phyloP scores from a whole-genome alignment of 2,113 vertebrate genomes.

The Theristicus caerulescens region DNA sequence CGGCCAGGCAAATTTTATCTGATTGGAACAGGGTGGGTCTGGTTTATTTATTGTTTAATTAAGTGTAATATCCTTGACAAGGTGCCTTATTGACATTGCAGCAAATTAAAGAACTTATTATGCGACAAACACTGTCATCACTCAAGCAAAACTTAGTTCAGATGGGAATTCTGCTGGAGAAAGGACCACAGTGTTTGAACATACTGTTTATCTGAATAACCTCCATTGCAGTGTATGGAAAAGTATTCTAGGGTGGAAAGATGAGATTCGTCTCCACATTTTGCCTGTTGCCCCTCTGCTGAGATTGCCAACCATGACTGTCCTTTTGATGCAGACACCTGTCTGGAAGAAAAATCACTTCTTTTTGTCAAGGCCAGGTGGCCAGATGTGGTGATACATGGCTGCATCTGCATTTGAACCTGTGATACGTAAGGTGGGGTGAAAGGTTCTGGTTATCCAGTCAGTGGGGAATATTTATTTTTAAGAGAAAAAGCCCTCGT shows the following conservation, averaged over 20 bases:
- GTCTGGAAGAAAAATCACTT: neutral
- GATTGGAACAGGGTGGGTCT: slow-evolving; percentile 27
- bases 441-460: neutral
- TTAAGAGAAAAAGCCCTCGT: neutral
- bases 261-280: neutral
- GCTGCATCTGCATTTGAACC: neutral
- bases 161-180: slow-evolving; percentile 9
- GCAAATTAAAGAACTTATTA: slow-evolving; percentile 64
- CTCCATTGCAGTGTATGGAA: neutral
- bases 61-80: slow-evolving; percentile 67
- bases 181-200: neutral
- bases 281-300: neutral
- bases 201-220: neutral
- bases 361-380: neutral
- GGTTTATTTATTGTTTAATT: slow-evolving; percentile 68
- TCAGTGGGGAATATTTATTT: neutral
- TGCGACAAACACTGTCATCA: slow-evolving; percentile 51
- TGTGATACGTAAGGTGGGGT: neutral
- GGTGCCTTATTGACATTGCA: slow-evolving; percentile 62
- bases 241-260: neutral
- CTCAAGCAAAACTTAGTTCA: slow-evolving; percentile 56
- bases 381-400: neutral
- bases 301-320: neutral
- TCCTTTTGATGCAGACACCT: neutral
- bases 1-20: neutral